These are phyloP conservation scores for Rhincodon typus DNA, from an alignment of 2,797 vertebrate species.

Conservation along the genomic window DNA sequence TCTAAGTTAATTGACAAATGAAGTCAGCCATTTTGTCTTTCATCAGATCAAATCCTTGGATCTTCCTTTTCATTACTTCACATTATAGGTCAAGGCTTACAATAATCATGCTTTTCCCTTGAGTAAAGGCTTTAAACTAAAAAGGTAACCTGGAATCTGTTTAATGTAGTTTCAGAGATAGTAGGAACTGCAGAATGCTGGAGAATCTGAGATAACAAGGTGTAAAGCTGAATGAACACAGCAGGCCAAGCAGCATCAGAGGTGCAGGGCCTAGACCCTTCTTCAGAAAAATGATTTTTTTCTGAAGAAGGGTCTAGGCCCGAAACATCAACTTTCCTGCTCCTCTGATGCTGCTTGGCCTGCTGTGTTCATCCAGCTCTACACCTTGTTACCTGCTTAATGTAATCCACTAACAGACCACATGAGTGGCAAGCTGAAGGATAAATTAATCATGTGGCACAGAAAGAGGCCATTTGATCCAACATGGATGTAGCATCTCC, in stretches of 20 bases:
- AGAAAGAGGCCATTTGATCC: background rate
- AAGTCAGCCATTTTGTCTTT: background rate
- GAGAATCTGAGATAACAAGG: no score
- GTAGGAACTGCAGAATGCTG: no score
- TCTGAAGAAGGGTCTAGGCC: no score
- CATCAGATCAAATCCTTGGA: background rate
- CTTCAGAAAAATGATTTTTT: no score
- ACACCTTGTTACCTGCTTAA: background rate
- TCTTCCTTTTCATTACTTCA: background rate
- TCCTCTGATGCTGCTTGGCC: no score
- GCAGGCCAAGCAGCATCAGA: no score
- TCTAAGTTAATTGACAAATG: background rate
- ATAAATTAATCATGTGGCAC: background rate
- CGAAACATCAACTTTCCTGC: no score
- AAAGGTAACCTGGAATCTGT: no score
- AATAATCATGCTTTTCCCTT: background rate
- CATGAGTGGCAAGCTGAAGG: background rate
- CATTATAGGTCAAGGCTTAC: background rate
- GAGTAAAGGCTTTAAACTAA: no score
- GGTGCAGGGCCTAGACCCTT: no score
- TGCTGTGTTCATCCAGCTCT: no score
- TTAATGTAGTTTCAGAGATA: background rate
- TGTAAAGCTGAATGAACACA: no score
- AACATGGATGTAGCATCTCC: background rate
- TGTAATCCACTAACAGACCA: background rate